phyloP scores from a whole-genome alignment of 2,113 vertebrate genomes.

The Spermophilus dauricus region DNA sequence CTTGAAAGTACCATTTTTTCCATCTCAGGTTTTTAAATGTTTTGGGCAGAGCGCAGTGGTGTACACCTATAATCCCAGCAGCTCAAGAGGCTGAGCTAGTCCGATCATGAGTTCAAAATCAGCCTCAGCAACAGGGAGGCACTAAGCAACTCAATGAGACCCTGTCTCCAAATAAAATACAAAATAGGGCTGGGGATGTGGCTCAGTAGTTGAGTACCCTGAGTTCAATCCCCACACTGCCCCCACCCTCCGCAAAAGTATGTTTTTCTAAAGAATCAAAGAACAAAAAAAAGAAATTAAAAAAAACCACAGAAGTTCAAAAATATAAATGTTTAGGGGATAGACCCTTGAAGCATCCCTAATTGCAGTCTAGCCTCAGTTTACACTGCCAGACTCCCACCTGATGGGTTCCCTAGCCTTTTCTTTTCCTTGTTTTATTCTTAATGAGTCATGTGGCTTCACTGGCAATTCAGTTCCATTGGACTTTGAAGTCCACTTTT shows the following conservation, averaged over 20 bases:
- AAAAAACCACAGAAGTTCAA: not conserved
- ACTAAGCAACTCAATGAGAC: no score
- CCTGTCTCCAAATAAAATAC: no score
- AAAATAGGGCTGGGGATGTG: no score
- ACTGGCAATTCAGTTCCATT: not conserved
- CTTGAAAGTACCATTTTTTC: not conserved
- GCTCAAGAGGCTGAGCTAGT: no score
- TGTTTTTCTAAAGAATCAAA: constrained; percentile 44
- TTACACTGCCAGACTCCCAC: no score
- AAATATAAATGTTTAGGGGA: not conserved
- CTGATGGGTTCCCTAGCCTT: not conserved
- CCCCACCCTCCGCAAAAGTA: not conserved
- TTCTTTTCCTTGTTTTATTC: not conserved
- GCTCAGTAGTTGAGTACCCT: no score
- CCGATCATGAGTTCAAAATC: no score
- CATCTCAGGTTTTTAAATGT: not conserved
- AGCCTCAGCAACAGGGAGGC: no score
- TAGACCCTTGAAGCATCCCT: not conserved
- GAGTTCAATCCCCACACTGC: no score
- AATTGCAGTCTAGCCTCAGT: not conserved
- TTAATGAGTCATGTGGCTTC: not conserved
- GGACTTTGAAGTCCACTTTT: not conserved
- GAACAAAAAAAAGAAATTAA: not conserved
- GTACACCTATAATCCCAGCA: no score
- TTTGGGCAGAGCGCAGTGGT: no score